Evolutionary conservation across 2,888 invertebrate species (phyloP).

Genomic region (Morpho achilles): DNA sequence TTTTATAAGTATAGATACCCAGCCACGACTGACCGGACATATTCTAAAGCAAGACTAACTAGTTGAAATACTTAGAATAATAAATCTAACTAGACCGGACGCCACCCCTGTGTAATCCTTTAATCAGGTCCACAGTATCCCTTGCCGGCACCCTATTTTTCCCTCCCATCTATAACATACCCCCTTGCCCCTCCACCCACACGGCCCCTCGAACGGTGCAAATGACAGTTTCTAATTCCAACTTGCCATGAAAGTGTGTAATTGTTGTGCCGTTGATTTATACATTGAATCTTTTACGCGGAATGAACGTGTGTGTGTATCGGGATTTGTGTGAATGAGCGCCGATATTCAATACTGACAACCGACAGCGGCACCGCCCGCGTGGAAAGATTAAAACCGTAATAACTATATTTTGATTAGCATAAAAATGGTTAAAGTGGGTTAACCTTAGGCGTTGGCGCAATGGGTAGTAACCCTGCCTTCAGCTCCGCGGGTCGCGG

Average conservation of each 20-base stretch:
- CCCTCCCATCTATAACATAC: conserved; percentile 55
- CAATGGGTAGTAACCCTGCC: too few species aligned
- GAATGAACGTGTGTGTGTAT: conserved; percentile 41
- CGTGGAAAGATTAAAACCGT: too few species aligned
- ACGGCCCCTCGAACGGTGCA: conserved; percentile 72
- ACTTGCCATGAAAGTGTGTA: conserved; percentile 80
- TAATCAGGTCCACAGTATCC: conserved; percentile 76
- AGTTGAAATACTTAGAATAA: conserved; percentile 74
- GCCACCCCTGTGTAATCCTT: conserved; percentile 74
- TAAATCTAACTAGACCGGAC: conserved; percentile 78
- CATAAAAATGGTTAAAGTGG: too few species aligned
- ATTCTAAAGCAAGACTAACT: conserved; percentile 56
- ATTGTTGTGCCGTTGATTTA: conserved; percentile 78
- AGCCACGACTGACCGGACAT: conserved; percentile 13
- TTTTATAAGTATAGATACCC: too few species aligned
- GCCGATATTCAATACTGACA: conserved; percentile 32
- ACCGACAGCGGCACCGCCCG: too few species aligned
- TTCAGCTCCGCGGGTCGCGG: too few species aligned
- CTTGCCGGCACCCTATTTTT: conserved; percentile 75
- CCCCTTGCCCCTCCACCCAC: conserved; percentile 37
- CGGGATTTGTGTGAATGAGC: conserved; percentile 26
- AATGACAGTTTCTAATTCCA: conserved; percentile 81
- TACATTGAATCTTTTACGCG: conserved; percentile 68
- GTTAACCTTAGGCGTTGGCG: too few species aligned
- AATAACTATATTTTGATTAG: too few species aligned